These are phyloP conservation scores for Colletes latitarsis DNA, from an alignment of 1,140 invertebrate species.

Conservation along the genomic window DNA sequence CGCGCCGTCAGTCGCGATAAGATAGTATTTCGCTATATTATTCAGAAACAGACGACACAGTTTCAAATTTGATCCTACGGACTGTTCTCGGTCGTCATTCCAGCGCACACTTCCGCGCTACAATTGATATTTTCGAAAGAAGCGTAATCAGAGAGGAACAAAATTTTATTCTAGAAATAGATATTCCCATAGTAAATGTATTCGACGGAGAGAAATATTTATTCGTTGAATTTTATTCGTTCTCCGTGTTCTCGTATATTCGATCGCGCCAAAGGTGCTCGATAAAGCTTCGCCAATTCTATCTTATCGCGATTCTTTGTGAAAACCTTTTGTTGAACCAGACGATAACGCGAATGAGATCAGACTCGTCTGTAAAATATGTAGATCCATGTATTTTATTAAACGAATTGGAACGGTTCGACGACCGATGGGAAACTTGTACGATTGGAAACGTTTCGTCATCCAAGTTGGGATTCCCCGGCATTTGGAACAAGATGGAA, in stretches of 20 bases:
- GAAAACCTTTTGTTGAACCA: neutral
- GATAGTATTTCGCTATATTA: constrained; percentile 40
- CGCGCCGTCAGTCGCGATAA: constrained; percentile 48
- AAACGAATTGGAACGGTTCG: too few relatives aligned
- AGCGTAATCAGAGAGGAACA: too few relatives aligned
- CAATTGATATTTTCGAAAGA: neutral
- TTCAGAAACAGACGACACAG: constrained; percentile 6
- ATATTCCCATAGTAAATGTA: too few relatives aligned
- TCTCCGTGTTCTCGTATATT: too few relatives aligned
- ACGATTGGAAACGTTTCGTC: too few relatives aligned
- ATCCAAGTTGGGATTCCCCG: too few relatives aligned
- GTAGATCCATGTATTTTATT: neutral
- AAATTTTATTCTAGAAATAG: too few relatives aligned
- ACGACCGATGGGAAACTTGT: neutral
- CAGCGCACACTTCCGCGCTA: neutral
- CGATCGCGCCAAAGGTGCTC: neutral
- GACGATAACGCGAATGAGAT: constrained; percentile 2
- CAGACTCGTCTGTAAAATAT: neutral
- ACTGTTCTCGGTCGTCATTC: neutral
- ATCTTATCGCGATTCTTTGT: constrained; percentile 12
- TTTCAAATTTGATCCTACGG: constrained; percentile 17
- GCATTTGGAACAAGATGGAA: too few relatives aligned
- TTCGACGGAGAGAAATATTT: too few relatives aligned
- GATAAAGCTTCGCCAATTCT: neutral
- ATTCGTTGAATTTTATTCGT: too few relatives aligned